phyloP scores from a whole-genome alignment of 2,888 invertebrate species.

The Nomada ruficornis region DNA sequence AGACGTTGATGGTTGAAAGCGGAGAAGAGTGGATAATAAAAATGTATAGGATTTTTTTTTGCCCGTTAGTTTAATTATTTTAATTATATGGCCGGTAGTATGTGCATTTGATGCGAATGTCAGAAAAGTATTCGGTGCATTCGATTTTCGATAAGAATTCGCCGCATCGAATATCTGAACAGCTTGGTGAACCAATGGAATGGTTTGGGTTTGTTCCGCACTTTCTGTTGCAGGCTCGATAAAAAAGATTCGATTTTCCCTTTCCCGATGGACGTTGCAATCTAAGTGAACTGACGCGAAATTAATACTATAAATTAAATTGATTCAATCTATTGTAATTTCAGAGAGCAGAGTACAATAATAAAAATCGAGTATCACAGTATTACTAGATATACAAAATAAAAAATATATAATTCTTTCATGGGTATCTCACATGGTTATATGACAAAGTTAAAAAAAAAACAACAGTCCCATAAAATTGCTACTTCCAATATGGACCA shows the following conservation, averaged over 20 bases:
- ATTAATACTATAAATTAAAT: neutral
- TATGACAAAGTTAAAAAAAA: no score
- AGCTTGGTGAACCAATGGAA: neutral
- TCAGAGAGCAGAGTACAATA: no score
- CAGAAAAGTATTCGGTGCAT: neutral
- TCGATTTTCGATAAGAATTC: constrained; percentile 12
- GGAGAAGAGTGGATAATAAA: neutral
- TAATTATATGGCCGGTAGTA: neutral
- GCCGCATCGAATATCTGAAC: neutral
- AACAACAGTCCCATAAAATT: no score
- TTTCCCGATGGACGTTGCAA: no score
- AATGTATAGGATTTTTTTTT: neutral
- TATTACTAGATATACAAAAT: no score
- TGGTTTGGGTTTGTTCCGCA: neutral
- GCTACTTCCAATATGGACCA: no score
- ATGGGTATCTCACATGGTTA: no score
- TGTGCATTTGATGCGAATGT: neutral
- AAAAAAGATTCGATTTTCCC: neutral
- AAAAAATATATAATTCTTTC: no score
- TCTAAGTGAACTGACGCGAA: neutral
- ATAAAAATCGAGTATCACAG: no score
- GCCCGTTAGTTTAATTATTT: neutral
- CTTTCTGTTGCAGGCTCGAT: neutral
- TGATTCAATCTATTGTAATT: no score
- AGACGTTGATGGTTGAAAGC: neutral